A percentile compares a stretch with the other conserved stretches of the same genome.
These are phyloP conservation scores for Sweltsa coloradensis DNA, from an alignment of 1,140 invertebrate species.

Conservation along the genomic window DNA sequence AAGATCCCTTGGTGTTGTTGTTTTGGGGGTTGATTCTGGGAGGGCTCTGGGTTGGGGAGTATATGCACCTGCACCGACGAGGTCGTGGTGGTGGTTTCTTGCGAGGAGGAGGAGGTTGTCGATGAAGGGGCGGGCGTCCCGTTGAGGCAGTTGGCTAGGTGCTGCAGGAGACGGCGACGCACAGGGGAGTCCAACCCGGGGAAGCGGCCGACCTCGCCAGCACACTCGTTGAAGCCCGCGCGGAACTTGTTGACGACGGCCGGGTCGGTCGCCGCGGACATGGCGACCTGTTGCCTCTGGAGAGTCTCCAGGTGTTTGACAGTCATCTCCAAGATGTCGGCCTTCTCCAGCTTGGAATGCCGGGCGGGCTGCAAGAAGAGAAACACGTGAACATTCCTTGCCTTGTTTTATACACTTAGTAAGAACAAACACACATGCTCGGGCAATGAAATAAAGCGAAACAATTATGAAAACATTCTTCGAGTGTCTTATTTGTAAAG, in stretches of 20 bases:
- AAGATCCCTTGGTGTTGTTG: constrained; percentile 32
- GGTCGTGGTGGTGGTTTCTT: constrained; percentile 17
- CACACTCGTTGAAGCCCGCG: constrained; percentile 79
- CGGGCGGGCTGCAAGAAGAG: constrained; percentile 60
- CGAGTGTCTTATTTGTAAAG: too few species aligned
- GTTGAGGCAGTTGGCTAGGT: constrained; percentile 55
- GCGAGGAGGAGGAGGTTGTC: constrained; percentile 12
- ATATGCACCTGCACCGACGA: constrained; percentile 3
- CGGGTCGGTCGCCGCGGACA: constrained; percentile 63
- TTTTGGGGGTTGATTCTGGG: constrained; percentile 23
- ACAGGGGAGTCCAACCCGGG: constrained; percentile 56
- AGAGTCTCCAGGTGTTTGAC: constrained; percentile 82
- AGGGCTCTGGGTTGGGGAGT: constrained; percentile 6
- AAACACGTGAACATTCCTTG: constrained; percentile 10
- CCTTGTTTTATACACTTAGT: too few species aligned
- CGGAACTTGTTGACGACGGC: constrained; percentile 71
- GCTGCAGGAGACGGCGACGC: constrained; percentile 54
- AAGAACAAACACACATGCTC: neutral
- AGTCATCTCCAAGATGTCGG: constrained; percentile 93
- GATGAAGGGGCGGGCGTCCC: constrained; percentile 20
- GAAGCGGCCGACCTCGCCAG: constrained; percentile 65
- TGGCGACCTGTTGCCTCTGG: constrained; percentile 58
- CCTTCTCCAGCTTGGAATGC: constrained; percentile 92
- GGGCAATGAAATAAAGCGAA: too few species aligned
- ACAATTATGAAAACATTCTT: too few species aligned